These are phyloP conservation scores for Hyperoplus lanceolatus DNA, from an alignment of 2,797 vertebrate species.

Conservation along the genomic window DNA sequence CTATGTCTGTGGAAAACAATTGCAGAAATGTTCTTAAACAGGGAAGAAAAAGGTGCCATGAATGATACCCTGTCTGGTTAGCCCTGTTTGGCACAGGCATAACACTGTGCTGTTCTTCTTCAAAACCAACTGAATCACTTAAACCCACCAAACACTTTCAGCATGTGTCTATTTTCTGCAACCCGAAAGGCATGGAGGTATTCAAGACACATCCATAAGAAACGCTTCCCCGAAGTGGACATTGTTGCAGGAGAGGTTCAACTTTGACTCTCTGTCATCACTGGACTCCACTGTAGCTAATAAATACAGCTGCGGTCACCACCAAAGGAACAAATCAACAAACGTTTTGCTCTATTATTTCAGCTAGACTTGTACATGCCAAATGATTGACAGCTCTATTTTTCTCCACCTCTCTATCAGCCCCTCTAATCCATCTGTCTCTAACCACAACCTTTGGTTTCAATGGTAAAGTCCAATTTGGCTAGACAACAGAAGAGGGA, in stretches of 20 bases:
- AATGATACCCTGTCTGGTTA: constrained; percentile 3
- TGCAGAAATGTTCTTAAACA: constrained; percentile 24
- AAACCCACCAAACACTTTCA: neutral
- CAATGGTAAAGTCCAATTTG: constrained; percentile 11
- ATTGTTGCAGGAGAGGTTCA: neutral
- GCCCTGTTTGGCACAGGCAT: neutral
- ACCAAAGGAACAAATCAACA: neutral
- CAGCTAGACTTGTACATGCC: neutral
- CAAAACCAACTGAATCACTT: constrained; percentile 9
- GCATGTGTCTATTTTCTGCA: neutral
- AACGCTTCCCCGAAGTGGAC: neutral
- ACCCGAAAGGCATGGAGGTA: neutral
- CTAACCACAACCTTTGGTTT: neutral
- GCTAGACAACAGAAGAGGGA: constrained; percentile 31
- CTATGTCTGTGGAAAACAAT: neutral
- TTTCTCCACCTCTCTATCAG: neutral
- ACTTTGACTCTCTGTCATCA: neutral
- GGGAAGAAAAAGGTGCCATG: constrained; percentile 8
- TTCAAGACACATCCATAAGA: neutral
- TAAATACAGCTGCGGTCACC: neutral
- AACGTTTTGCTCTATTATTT: neutral
- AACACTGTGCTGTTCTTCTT: neutral
- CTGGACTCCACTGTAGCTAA: neutral
- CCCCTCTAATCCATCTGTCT: neutral
- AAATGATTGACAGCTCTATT: neutral